Conservation (phyloP, 2,113 vertebrate genomes). For the Pluvialis apricaria region DNA sequence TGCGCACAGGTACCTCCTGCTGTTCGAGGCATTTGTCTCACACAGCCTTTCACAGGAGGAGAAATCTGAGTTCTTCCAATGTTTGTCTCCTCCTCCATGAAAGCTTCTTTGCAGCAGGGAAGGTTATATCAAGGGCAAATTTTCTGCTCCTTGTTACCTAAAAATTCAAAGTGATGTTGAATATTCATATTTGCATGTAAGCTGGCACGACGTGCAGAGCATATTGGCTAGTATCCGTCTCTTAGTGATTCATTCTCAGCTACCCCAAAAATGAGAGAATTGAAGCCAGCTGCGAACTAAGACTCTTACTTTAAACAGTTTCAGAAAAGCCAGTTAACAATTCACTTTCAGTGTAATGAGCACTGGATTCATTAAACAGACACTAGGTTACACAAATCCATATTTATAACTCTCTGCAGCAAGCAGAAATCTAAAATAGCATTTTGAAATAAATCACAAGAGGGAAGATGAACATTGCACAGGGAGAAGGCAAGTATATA, state of each 20-base stretch:
- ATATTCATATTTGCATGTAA: background rate
- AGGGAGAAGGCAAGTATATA: background rate
- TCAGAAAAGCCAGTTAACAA: background rate
- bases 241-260: background rate
- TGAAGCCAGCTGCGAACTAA: background rate
- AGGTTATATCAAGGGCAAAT: background rate
- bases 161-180: background rate
- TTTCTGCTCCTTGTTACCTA: background rate
- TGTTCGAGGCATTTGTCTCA: background rate
- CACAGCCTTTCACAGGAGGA: background rate
- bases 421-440: background rate
- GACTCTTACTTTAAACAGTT: background rate
- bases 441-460: background rate
- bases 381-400: background rate
- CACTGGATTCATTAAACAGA: background rate
- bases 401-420: background rate
- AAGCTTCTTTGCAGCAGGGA: background rate
- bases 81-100: background rate
- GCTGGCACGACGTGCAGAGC: background rate
- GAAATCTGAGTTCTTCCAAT: background rate
- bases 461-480: background rate
- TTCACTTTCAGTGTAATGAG: background rate
- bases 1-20: background rate
- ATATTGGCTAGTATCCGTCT: background rate
- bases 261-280: background rate